These are phyloP conservation scores for Nanorana parkeri DNA, from an alignment of 2,113 vertebrate genomes.

Conservation along the genomic window DNA sequence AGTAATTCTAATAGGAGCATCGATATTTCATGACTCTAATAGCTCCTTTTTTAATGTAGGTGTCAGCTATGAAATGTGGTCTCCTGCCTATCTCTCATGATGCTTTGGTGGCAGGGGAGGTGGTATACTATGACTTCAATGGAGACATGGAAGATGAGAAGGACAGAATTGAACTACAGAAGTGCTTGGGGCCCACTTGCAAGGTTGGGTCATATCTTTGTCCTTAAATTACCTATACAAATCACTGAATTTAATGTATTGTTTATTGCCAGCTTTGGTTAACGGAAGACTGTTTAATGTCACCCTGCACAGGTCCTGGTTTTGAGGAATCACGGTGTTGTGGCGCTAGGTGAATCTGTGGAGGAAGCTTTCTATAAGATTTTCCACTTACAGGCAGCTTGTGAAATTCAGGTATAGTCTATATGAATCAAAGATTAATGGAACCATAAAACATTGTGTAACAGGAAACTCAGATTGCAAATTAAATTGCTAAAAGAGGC, in stretches of 20 bases:
- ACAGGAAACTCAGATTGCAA: too few species aligned
- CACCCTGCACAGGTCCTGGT: constrained; percentile 82
- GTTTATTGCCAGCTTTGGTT: too few species aligned
- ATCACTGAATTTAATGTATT: too few species aligned
- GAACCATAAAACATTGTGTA: too few species aligned
- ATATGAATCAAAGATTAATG: background rate
- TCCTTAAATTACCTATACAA: too few species aligned
- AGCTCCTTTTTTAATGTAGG: constrained; percentile 67
- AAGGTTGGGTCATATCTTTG: constrained; percentile 77
- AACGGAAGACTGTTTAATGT: background rate
- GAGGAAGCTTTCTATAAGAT: constrained; percentile 96
- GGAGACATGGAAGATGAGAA: constrained; percentile 90
- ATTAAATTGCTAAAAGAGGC: too few species aligned
- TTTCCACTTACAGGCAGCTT: constrained; percentile 94
- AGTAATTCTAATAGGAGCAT: background rate
- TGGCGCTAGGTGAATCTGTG: constrained; percentile 90
- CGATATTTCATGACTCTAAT: background rate
- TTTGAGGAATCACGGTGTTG: constrained; percentile 92
- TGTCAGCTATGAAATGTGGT: constrained; percentile 94
- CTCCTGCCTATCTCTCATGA: constrained; percentile 91
- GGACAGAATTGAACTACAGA: constrained; percentile 91
- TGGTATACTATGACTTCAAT: constrained; percentile 89
- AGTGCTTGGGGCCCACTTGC: constrained; percentile 92
- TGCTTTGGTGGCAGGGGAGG: constrained; percentile 88
- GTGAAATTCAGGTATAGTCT: constrained; percentile 88